phyloP scores from a whole-genome alignment of 2,113 vertebrate species.

The Nanorana parkeri region DNA sequence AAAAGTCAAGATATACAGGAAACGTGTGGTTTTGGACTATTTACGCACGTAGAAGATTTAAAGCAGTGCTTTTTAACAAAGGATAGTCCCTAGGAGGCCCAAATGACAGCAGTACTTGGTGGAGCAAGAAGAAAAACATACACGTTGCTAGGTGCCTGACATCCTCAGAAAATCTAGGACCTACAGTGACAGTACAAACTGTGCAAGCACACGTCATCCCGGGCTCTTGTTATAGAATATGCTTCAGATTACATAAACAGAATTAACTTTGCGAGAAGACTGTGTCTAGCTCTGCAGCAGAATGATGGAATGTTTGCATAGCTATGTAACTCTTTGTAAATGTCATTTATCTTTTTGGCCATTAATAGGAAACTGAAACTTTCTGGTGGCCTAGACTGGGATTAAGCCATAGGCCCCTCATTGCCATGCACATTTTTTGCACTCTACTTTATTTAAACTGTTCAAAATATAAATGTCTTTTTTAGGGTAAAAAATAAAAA shows the following conservation, averaged over 20 bases:
- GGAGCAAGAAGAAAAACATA: background rate
- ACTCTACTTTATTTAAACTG: no score
- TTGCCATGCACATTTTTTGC: no score
- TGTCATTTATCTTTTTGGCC: no score
- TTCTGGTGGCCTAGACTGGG: no score
- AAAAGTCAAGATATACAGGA: background rate
- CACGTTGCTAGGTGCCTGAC: background rate
- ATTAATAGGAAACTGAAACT: no score
- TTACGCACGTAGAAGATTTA: background rate
- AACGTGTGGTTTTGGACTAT: background rate
- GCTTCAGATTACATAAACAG: slow-evolving; percentile 33
- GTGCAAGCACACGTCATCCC: slow-evolving; percentile 19
- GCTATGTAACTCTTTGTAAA: background rate
- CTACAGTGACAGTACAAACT: background rate
- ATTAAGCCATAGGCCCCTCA: no score
- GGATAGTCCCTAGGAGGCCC: background rate
- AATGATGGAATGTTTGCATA: slow-evolving; percentile 3
- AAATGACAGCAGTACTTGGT: slow-evolving; percentile 10
- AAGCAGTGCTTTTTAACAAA: background rate
- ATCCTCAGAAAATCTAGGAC: background rate
- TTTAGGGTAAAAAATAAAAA: no score
- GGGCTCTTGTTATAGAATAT: slow-evolving; percentile 6
- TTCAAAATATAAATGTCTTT: no score
- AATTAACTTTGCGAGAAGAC: background rate
- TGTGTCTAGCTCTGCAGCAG: background rate